Base-by-base conservation (phyloP, 2,113 vertebrate species). In the Phoenicopterus ruber region DNA sequence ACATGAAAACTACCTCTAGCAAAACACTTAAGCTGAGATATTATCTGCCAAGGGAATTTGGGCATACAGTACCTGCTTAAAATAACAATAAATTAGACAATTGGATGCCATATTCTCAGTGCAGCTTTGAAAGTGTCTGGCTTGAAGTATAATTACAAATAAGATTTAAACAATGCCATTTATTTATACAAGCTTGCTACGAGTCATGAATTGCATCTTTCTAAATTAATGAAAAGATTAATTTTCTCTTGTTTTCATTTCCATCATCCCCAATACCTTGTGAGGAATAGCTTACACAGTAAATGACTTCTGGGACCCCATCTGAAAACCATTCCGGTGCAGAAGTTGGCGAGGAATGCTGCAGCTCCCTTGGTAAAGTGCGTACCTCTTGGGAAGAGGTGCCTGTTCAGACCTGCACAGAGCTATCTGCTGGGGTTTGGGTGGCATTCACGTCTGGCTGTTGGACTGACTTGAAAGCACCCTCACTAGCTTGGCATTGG, bases 51-150 rank as follows among this genome's bases (percentile, higher is more conserved):
- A 73, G 92, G 96, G 95, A 88, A 90, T 93, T 94, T 92, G 88
- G 66, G 89, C 93, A 70, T 63, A 26, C 34, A 91, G 78, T 94
- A 94, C 83, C 96, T 96, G 78, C 86, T 97, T 96, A 96, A 95
- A 97, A 94, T 94, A 94, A 96, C 93, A 94, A 86, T 95, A 95
- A 95, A 94, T 96, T 91, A 96, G 70, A 52, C 88, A 82, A 73
- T 84, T 79, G 88, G 73, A 90, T 94, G 90, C 76, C 32, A 17
- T 88, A 55, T 87, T 92, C 72, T 92, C 47, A 57, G 49, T 11
- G 77, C 73, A 87, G 86, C 88, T 95, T 93, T 95, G 54, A 77
- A 95, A 95, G 82, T 87, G 78, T 82, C 87, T 50, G 66, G 12
- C 91, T 95, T 69, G 79, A 89, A 96, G 70, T 87, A 7, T 86